Conservation (phyloP, 2,113 vertebrate species). For the Crocuta crocuta region DNA sequence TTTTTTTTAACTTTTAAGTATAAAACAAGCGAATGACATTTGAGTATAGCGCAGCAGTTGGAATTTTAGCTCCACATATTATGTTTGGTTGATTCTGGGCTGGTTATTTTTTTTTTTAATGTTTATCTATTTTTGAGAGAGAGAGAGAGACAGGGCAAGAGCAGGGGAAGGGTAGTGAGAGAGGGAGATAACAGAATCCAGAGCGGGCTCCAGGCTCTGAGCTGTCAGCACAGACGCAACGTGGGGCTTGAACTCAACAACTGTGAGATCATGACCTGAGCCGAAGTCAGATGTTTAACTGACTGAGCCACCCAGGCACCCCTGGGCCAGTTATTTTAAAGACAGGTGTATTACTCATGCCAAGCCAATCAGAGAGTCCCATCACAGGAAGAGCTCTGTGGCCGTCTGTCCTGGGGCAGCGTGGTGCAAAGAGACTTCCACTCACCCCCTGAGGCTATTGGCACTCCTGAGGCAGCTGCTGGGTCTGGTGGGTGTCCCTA, state of each 20-base stretch:
- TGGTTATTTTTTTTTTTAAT: not conserved
- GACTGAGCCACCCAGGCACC: not conserved
- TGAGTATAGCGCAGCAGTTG: not conserved
- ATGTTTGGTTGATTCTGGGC: not conserved
- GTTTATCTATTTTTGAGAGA: not conserved
- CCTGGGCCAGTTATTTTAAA: not conserved
- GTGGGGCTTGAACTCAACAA: not conserved
- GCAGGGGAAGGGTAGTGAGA: not conserved
- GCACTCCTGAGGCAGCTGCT: not conserved
- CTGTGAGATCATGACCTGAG: not conserved
- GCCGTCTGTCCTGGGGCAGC: not conserved
- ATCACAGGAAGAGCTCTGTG: not conserved
- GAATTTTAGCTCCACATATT: not conserved
- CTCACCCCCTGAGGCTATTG: not conserved
- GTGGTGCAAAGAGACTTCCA: not conserved
- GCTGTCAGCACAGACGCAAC: not conserved
- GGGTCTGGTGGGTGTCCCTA: not conserved
- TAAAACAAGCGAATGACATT: not conserved
- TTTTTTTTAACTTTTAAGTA: no score
- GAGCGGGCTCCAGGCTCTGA: not conserved
- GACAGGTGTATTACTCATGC: not conserved
- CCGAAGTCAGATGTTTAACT: not conserved
- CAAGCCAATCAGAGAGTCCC: not conserved
- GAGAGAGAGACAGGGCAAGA: not conserved
- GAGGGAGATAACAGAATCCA: not conserved